Percentiles rank a stretch among this genome's conserved stretches.
phyloP scores from a whole-genome alignment of 2,888 invertebrate species.

The Prenolepis imparis region DNA sequence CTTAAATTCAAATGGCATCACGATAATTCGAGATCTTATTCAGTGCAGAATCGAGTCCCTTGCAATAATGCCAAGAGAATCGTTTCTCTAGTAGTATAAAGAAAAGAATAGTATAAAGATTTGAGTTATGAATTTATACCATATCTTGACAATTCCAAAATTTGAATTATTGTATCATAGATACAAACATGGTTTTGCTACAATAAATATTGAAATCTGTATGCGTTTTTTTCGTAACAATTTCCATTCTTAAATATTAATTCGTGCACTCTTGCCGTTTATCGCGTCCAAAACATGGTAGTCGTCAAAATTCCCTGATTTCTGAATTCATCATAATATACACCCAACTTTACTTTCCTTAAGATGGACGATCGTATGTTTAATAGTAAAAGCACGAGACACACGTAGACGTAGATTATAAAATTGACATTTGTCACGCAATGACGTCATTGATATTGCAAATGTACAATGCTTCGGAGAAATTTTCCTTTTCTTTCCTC shows the following conservation, averaged over 20 bases:
- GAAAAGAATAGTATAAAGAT: conserved; percentile 2
- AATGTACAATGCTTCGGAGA: conserved; percentile 41
- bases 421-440: conserved; percentile 65
- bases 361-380: conserved; percentile 47
- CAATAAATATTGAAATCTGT: not conserved
- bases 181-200: not conserved
- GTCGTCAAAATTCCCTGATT: not conserved
- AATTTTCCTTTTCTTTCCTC: conserved; percentile 9
- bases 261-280: not conserved
- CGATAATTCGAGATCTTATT: not conserved
- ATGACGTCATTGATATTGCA: conserved; percentile 27
- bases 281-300: not conserved
- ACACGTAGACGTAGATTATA: conserved; percentile 60
- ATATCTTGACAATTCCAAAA: conserved; percentile 1
- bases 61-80: not conserved
- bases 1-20: not conserved
- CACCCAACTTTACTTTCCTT: conserved; percentile 30
- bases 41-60: not conserved
- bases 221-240: not conserved
- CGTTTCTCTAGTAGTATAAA: conserved; percentile 1
- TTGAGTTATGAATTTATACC: not conserved
- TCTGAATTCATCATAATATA: conserved; percentile 28
- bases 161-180: not conserved
- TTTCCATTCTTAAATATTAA: conserved; percentile 24
- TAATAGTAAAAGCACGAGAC: conserved; percentile 58